Base-by-base conservation (phyloP, 2,113 vertebrate species). In the Lepisosteus oculatus region DNA sequence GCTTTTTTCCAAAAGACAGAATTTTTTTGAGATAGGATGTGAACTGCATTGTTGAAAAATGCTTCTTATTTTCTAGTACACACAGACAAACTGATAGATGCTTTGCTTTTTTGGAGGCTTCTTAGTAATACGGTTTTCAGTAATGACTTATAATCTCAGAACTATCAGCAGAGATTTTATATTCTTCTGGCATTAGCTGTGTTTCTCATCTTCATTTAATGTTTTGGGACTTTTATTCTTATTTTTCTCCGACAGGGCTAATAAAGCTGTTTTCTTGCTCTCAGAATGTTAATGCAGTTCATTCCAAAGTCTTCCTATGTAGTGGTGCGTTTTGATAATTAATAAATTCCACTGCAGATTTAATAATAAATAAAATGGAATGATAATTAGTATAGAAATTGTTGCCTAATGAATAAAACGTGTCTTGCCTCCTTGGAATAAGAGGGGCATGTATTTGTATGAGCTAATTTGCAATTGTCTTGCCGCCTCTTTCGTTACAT, bases 111-210 rank as follows among this genome's bases (percentile, higher is more conserved):
- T 44, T 55, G 75, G 79, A 73, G 79, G 63, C 63, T 66, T 70
- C 76, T 83, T 83, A 82, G 81, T 84, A 86, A 80, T 81, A 75
- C 77, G 76, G 83, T 83, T 78, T 85, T 83, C 79, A 84, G 74
- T 80, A 75, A 41, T 76, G 0, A 12, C 62, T 77, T 70, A 72
- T 29, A 29, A 70, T 62, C 77, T 5, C 6, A 61, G 64, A 74
- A 75, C 9, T 9, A 59, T 59, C 57, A 0, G 57, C 14, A n/a
- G 57, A 15, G 57, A 59, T 2, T 0, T 59, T 15, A 6, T 59
- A 15, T 13, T 13, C 4, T 59, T 59, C 14, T 59, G 7, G 14
- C 7, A 59, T 59, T 5, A 59, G 57, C 14, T n/a, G 57, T 4
- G n/a, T 59, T 59, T 6, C n/a, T 15, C 57, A 59, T 59, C 57